Percentiles rank a stretch among this genome's conserved stretches.
Conservation (phyloP, 2,888 invertebrate genomes). For the Sisyra terminalis region DNA sequence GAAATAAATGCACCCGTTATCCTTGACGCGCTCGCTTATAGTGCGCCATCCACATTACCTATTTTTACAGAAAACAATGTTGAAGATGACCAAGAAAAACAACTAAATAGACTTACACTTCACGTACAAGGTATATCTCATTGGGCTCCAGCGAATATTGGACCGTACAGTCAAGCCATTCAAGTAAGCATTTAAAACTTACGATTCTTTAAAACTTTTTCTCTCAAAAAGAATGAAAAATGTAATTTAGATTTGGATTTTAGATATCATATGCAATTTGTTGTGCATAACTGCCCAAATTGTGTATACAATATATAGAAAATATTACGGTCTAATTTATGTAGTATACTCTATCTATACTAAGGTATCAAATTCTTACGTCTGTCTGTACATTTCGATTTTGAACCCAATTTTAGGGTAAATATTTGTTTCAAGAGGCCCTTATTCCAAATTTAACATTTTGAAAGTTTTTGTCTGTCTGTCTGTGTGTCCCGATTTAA, state of each 20-base stretch:
- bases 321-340: not conserved
- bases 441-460: too few species aligned
- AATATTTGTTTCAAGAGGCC: too few species aligned
- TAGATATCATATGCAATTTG: too few species aligned
- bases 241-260: too few species aligned
- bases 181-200: conserved; percentile 52
- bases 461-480: too few species aligned
- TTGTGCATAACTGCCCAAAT: not conserved
- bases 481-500: too few species aligned
- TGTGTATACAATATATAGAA: not conserved
- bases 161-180: conserved; percentile 87
- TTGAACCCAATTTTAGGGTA: too few species aligned
- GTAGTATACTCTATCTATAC: too few species aligned
- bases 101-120: conserved; percentile 39
- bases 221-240: too few species aligned
- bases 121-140: conserved; percentile 92
- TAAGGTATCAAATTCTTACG: too few species aligned
- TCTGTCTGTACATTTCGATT: too few species aligned
- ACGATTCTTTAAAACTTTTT: too few species aligned
- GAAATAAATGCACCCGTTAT: conserved; percentile 53
- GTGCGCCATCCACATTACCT: conserved; percentile 11
- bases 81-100: conserved; percentile 25
- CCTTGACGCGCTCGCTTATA: conserved; percentile 56
- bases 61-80: conserved; percentile 17
- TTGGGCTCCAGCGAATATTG: conserved; percentile 97